These are phyloP conservation scores for Leptodactylus fuscus DNA, from an alignment of 2,113 vertebrate genomes.

Conservation along the genomic window DNA sequence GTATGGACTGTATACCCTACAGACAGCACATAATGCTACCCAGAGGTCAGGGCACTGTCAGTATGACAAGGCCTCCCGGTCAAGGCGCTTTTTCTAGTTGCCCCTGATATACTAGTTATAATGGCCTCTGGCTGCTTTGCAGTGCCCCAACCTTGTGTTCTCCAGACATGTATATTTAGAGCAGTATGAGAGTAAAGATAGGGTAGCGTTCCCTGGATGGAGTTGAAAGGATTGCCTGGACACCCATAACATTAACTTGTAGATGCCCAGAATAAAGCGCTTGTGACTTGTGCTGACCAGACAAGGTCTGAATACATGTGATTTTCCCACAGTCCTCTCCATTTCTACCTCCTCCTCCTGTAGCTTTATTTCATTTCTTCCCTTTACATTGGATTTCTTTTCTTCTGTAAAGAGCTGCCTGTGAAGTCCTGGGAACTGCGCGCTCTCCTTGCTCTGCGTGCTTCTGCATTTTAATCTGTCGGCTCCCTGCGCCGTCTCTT, in stretches of 20 bases:
- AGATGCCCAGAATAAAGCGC: conserved; percentile 19
- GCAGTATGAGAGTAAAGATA: background rate
- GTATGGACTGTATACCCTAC: too few relatives aligned
- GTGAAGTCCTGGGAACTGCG: conserved; percentile 60
- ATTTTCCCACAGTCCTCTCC: conserved; percentile 8
- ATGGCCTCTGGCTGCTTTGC: background rate
- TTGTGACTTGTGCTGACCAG: background rate
- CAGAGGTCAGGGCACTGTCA: too few relatives aligned
- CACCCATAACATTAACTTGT: background rate
- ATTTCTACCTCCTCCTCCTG: conserved; percentile 14
- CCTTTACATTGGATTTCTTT: conserved; percentile 39
- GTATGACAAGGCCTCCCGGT: too few relatives aligned
- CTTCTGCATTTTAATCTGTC: conserved; percentile 68
- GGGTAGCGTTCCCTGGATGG: background rate
- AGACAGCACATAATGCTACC: too few relatives aligned
- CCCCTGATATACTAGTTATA: background rate
- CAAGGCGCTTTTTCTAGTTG: background rate
- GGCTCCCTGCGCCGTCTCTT: conserved; percentile 61
- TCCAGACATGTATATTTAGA: conserved; percentile 12
- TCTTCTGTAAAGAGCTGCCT: conserved; percentile 62
- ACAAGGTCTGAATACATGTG: background rate
- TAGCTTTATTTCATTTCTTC: conserved; percentile 16
- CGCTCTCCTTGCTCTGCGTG: conserved; percentile 46
- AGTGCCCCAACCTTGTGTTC: background rate
- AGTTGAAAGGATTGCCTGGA: background rate